Evolutionary conservation across 2,113 vertebrate species (phyloP).

Genomic region (Gadus chalcogrammus): DNA sequence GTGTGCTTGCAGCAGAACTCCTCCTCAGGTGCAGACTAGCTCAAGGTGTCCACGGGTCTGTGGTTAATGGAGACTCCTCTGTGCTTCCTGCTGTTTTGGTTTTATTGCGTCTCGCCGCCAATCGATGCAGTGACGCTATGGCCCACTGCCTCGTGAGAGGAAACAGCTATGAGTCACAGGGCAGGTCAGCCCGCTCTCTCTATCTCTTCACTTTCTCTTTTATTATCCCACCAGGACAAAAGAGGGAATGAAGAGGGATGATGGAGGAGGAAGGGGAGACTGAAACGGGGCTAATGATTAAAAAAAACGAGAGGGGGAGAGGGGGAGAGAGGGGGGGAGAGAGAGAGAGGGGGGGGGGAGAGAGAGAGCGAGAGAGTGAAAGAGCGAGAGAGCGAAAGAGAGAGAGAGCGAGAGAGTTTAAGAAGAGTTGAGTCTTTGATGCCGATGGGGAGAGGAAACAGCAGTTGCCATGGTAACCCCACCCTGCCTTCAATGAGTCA

Average conservation of each 20-base stretch:
- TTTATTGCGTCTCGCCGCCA: too few species aligned
- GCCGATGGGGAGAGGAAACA: slow-evolving; percentile 55
- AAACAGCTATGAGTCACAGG: too few species aligned
- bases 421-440: slow-evolving; percentile 55
- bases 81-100: too few species aligned
- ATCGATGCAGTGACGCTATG: too few species aligned
- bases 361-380: too few species aligned
- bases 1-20: too few species aligned
- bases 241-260: not conserved
- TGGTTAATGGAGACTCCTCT: too few species aligned
- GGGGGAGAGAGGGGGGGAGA: too few species aligned
- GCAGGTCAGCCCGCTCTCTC: not conserved
- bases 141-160: too few species aligned
- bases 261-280: not conserved
- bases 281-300: not conserved
- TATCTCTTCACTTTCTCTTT: not conserved
- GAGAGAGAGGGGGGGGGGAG: not conserved
- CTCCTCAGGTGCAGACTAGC: too few species aligned
- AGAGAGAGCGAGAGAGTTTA: slow-evolving; percentile 40
- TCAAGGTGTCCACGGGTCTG: too few species aligned
- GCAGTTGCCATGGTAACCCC: slow-evolving; percentile 70
- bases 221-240: not conserved
- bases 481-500: slow-evolving; percentile 55
- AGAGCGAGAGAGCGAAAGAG: too few species aligned
- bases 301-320: slow-evolving; percentile 14